Conservation (phyloP, 2,888 invertebrate species). For the Fragum whitleyi region DNA sequence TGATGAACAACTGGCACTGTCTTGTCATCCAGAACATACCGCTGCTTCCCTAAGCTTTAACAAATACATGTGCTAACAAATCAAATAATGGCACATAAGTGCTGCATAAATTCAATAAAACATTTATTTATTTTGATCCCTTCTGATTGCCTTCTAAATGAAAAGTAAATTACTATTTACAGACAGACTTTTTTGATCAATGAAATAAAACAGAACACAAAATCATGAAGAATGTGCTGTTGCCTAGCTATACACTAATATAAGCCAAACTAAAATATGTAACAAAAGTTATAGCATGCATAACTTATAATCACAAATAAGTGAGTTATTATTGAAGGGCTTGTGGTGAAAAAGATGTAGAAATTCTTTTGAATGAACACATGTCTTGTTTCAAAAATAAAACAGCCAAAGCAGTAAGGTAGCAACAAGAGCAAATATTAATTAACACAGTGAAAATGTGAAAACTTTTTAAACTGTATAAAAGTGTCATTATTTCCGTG, state of each 20-base stretch:
- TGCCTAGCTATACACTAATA: slow-evolving; percentile 1
- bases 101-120: too few species aligned
- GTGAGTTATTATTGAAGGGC: background rate
- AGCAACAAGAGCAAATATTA: background rate
- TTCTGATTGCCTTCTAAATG: too few species aligned
- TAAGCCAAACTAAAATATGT: background rate
- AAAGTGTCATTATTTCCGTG: slow-evolving; percentile 2
- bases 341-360: slow-evolving; percentile 42
- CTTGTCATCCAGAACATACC: too few species aligned
- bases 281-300: background rate
- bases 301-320: background rate
- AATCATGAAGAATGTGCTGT: background rate
- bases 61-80: too few species aligned
- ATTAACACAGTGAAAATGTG: background rate
- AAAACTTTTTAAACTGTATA: background rate
- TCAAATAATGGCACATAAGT: too few species aligned
- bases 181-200: too few species aligned
- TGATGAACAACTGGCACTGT: too few species aligned
- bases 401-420: background rate
- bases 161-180: too few species aligned
- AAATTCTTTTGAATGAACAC: slow-evolving; percentile 5
- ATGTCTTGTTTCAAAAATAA: background rate
- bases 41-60: too few species aligned
- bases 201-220: too few species aligned
- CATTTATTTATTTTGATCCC: too few species aligned